phyloP scores from a whole-genome alignment of 2,888 invertebrate genomes.

The Amblyteles armatorius region DNA sequence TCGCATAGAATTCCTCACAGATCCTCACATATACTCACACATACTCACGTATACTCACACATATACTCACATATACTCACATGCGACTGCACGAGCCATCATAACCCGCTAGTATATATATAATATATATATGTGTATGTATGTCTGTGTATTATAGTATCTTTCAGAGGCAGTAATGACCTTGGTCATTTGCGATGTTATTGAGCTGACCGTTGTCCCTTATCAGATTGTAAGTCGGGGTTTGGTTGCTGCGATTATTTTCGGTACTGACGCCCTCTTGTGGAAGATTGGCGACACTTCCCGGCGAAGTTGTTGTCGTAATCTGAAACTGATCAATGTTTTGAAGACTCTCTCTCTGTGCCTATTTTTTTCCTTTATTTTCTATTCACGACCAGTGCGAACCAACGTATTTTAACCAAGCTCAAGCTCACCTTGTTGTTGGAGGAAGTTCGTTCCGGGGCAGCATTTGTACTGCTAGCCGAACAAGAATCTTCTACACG shows the following conservation, averaged over 20 bases:
- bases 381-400: neutral
- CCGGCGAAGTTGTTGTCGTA: slow-evolving; percentile 82
- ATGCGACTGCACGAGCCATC: neutral
- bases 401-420: neutral
- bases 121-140: neutral
- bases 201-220: slow-evolving; percentile 85
- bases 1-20: neutral
- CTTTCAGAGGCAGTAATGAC: slow-evolving; percentile 78
- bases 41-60: neutral
- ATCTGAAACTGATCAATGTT: slow-evolving; percentile 80
- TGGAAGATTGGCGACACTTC: slow-evolving; percentile 66
- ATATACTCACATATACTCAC: neutral
- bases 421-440: slow-evolving; percentile 80
- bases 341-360: neutral
- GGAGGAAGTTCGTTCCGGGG: slow-evolving; percentile 82
- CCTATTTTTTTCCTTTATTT: neutral
- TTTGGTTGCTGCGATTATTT: slow-evolving; percentile 74
- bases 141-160: neutral
- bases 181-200: slow-evolving; percentile 85
- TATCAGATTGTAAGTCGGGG: slow-evolving; percentile 82
- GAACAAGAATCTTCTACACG: slow-evolving; percentile 86
- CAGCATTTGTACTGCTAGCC: slow-evolving; percentile 83
- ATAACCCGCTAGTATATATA: neutral
- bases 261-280: slow-evolving; percentile 72
- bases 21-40: no score